Evolutionary conservation across 2,888 invertebrate species (phyloP).

Genomic region (Hermaeophaga mercurialis): DNA sequence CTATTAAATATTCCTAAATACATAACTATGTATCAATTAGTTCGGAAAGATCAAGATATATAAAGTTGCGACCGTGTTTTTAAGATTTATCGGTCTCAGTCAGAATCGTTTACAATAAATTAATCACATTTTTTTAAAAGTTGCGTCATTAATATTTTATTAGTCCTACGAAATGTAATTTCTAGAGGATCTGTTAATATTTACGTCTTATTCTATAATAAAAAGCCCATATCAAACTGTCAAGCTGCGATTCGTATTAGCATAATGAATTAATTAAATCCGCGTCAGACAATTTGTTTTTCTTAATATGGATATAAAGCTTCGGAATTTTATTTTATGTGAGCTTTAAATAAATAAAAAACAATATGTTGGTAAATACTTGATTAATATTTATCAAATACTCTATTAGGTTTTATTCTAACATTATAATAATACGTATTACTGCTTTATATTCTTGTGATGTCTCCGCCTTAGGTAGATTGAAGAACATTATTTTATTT

Average conservation of each 20-base stretch:
- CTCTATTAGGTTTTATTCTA: no score
- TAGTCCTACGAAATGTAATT: constrained; percentile 12
- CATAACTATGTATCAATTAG: constrained; percentile 43
- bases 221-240: constrained; percentile 11
- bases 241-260: constrained; percentile 4
- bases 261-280: constrained; percentile 9
- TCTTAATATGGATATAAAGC: no score
- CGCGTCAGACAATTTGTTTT: neutral
- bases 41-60: constrained; percentile 36
- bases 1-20: constrained; percentile 42
- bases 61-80: constrained; percentile 34
- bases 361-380: no score
- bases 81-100: constrained; percentile 40
- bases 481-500: no score
- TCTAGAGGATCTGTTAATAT: constrained; percentile 6
- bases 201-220: neutral
- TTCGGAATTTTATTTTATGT: no score
- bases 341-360: no score
- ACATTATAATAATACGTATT: no score
- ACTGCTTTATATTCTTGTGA: no score
- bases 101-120: constrained; percentile 36
- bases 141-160: constrained; percentile 20
- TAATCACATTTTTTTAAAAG: constrained; percentile 29
- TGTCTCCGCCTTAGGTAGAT: no score
- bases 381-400: no score